Conservation (phyloP, 2,113 vertebrate species). For the Calidris pygmaea region DNA sequence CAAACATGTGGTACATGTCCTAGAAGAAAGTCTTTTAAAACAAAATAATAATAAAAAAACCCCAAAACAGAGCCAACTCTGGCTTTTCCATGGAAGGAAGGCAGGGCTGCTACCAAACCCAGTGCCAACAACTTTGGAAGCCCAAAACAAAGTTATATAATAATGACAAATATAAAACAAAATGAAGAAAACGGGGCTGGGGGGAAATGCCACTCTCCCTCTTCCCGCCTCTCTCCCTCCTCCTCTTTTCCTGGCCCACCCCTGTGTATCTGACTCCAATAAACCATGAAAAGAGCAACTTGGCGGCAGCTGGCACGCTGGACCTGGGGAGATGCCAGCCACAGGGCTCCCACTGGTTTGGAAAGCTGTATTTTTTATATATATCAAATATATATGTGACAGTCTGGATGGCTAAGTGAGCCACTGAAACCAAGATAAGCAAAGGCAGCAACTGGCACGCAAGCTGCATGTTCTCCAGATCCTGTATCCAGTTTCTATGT, state of each 20-base stretch:
- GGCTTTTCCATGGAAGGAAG: not conserved
- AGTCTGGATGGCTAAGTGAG: not conserved
- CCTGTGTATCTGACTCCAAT: not conserved
- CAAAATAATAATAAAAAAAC: not conserved
- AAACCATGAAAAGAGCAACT: slow-evolving; percentile 32
- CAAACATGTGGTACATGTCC: not conserved
- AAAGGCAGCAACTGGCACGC: not conserved
- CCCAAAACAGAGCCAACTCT: not conserved
- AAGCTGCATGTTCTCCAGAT: not conserved
- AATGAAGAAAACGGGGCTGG: not conserved
- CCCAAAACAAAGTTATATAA: not conserved
- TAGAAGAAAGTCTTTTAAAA: slow-evolving; percentile 9
- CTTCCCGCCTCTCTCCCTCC: not conserved
- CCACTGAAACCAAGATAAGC: slow-evolving; percentile 22
- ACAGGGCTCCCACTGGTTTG: not conserved
- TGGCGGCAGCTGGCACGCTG: not conserved
- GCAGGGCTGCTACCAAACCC: not conserved
- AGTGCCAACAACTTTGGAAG: slow-evolving; percentile 8
- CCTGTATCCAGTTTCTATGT: not conserved
- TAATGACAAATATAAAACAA: slow-evolving; percentile 26
- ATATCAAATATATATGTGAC: not conserved
- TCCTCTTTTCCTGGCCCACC: not conserved
- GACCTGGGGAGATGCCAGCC: not conserved
- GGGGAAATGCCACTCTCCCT: not conserved
- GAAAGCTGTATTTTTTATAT: not conserved